Conservation (phyloP, 1,140 invertebrate species). For the Parasteatoda tepidariorum region DNA sequence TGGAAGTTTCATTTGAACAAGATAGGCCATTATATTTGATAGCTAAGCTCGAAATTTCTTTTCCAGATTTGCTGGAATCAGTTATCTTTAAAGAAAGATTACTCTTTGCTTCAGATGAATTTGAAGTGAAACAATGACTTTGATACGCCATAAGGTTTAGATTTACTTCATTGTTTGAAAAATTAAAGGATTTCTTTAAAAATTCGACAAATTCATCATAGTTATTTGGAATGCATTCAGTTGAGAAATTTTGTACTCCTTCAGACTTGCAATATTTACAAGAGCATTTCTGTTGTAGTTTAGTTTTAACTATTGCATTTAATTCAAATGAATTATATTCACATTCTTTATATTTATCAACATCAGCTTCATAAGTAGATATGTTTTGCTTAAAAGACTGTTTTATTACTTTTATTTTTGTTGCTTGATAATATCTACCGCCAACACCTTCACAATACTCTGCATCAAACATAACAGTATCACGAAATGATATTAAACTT, state of each 20-base stretch:
- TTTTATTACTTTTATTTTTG: constrained; percentile 2
- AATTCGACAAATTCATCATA: not conserved
- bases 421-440: constrained; percentile 4
- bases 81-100: too few species aligned
- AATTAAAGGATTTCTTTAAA: not conserved
- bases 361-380: not conserved
- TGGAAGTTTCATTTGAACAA: not conserved
- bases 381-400: not conserved
- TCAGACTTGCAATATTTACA: not conserved
- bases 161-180: not conserved
- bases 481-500: not conserved
- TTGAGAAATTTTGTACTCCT: too few species aligned
- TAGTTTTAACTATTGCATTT: not conserved
- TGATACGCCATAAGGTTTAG: too few species aligned
- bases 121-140: too few species aligned
- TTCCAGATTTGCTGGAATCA: too few species aligned
- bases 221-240: too few species aligned
- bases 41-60: not conserved
- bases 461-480: constrained; percentile 26
- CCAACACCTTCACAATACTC: not conserved
- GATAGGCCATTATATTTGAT: not conserved
- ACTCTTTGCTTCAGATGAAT: too few species aligned
- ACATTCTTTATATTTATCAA: not conserved
- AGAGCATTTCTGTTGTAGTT: not conserved
- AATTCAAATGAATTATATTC: not conserved